Base-by-base conservation (phyloP, 2,797 vertebrate species). In the Phoxinus dragarum region DNA sequence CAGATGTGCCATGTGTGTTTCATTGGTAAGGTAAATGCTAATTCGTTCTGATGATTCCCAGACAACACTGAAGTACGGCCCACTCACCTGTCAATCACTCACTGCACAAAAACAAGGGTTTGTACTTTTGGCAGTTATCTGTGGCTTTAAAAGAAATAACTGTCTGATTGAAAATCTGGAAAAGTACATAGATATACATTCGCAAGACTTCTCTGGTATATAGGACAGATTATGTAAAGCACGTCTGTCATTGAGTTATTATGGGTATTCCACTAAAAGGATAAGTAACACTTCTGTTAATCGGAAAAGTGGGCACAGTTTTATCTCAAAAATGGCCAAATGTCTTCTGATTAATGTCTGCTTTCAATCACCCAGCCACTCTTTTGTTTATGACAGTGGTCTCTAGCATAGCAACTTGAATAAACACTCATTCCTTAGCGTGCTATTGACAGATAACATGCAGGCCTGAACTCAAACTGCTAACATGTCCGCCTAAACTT, bases 401-500 rank as follows among this genome's bases (percentile, higher is more conserved):
- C 84, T 69, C 68, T 77, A 85, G 47, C 17, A 11, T 75, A 78
- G 67, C 69, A 81, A 66, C 81, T 73, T 75, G 75, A 84, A 81
- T 76, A 90, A 84, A 84, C 82, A 80, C 72, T 64, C 38, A 38
- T 73, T 80, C 81, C 81, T 73, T 64, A 72, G 42, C 23, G 49
- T 86, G 89, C 69, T 69, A 80, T 78, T 88, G 84, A 89, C 88
- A 86, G 84, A 86, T 88, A 90, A 82, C 88, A 88, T 82, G 49
- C 80, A 82, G 77, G 38, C 86, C 84, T 84, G 83, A 88, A 84
- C 82, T 54, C 82, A 86, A 77, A 86, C 84, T 86, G 61, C 6
- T 66, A 34, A 66, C 27, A 34, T 16, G 6, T 7, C 34, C 2
- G 14, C 6, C 14, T 66, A 66, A 66, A 66, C 64, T 17, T 66